phyloP scores from a whole-genome alignment of 2,113 vertebrate genomes.

The Eolophus roseicapilla region DNA sequence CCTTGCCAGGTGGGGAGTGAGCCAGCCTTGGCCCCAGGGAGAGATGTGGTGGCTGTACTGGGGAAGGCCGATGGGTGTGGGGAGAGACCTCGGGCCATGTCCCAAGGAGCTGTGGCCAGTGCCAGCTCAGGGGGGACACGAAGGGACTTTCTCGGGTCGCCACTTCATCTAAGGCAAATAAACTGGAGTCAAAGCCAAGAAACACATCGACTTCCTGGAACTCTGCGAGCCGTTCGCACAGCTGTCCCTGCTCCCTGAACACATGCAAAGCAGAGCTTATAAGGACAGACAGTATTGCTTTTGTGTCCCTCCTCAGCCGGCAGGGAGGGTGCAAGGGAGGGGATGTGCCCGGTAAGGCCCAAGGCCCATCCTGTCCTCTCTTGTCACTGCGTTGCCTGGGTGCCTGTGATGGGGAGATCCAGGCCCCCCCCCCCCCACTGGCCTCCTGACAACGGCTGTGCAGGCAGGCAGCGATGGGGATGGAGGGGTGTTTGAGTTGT shows the following conservation, averaged over 20 bases:
- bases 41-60: fast-evolving
- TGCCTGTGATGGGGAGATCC: neutral
- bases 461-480: neutral
- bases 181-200: conserved; percentile 65
- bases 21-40: neutral
- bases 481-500: neutral
- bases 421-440: neutral
- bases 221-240: conserved; percentile 35
- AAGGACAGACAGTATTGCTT: conserved; percentile 61
- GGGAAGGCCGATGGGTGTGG: neutral
- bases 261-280: conserved; percentile 57
- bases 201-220: conserved; percentile 76
- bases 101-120: neutral
- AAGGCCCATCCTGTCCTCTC: neutral
- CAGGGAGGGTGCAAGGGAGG: neutral
- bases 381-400: fast-evolving
- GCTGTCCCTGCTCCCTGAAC: conserved; percentile 63
- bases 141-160: conserved; percentile 41
- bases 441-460: neutral
- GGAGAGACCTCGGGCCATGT: neutral
- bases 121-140: neutral
- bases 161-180: conserved; percentile 63
- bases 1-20: neutral
- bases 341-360: neutral
- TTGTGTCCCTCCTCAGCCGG: conserved; percentile 50